These are phyloP conservation scores for Heteromurus nitidus DNA, from an alignment of 2,888 invertebrate genomes.

Conservation along the genomic window DNA sequence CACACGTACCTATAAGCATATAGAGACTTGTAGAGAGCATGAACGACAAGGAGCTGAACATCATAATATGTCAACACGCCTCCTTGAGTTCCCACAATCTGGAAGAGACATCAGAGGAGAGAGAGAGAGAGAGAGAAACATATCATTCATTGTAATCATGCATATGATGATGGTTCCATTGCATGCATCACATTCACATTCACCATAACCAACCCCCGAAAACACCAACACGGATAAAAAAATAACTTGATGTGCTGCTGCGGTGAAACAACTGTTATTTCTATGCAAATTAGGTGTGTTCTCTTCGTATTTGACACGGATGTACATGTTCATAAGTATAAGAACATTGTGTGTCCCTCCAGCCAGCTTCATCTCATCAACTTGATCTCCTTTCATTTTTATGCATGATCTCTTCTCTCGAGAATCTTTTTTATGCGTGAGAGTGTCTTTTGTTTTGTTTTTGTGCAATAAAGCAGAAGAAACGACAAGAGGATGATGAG, in stretches of 20 bases:
- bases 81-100: conserved; percentile 93
- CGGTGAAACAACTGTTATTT: conserved; percentile 37
- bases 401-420: not conserved
- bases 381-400: not conserved
- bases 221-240: not conserved
- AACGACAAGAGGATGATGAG: not conserved
- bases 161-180: conserved; percentile 3
- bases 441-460: not conserved
- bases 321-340: too few relatives aligned
- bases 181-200: conserved; percentile 4
- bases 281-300: conserved; percentile 41
- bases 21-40: conserved; percentile 94
- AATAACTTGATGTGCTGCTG: not conserved
- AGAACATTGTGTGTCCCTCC: too few relatives aligned
- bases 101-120: conserved; percentile 32
- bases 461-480: not conserved
- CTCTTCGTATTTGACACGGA: conserved; percentile 13
- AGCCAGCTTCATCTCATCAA: conserved; percentile 11
- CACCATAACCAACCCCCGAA: not conserved
- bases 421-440: not conserved
- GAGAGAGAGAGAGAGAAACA: too few relatives aligned
- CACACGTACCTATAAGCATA: conserved; percentile 70
- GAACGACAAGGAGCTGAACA: conserved; percentile 93
- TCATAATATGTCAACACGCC: conserved; percentile 96
- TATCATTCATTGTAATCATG: conserved; percentile 37